phyloP scores from a whole-genome alignment of 2,113 vertebrate genomes.

The Glareola pratincola region DNA sequence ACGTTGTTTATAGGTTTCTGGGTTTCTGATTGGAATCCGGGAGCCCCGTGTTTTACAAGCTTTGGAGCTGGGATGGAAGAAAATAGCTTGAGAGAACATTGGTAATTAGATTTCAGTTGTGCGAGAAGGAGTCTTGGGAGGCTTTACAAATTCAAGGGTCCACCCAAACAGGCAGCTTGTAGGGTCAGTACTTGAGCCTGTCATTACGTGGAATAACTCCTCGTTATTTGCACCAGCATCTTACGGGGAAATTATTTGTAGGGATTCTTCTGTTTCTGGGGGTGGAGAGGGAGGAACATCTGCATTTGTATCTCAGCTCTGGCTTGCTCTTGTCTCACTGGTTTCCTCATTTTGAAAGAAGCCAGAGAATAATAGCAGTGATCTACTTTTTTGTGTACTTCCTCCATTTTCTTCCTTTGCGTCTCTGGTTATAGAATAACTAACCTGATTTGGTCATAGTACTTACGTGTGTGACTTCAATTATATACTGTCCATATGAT shows the following conservation, averaged over 20 bases:
- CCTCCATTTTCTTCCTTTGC: background rate
- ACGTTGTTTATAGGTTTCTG: constrained; percentile 74
- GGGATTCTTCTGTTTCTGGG: background rate
- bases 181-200: background rate
- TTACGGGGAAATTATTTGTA: background rate
- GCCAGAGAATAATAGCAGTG: background rate
- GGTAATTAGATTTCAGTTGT: background rate
- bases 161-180: background rate
- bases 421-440: background rate
- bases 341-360: background rate
- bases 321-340: background rate
- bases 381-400: background rate
- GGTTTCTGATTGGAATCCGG: constrained; percentile 70
- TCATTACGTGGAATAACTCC: background rate
- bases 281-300: background rate
- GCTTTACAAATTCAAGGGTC: background rate
- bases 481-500: background rate
- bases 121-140: background rate
- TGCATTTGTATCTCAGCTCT: background rate
- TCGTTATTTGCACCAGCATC: background rate
- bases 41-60: constrained; percentile 55
- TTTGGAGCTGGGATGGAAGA: constrained; percentile 29
- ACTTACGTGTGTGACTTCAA: background rate
- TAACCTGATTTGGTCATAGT: background rate
- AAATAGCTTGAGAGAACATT: background rate